Evolutionary conservation across 2,113 vertebrate species (phyloP).

Genomic region (Chaenocephalus aceratus): DNA sequence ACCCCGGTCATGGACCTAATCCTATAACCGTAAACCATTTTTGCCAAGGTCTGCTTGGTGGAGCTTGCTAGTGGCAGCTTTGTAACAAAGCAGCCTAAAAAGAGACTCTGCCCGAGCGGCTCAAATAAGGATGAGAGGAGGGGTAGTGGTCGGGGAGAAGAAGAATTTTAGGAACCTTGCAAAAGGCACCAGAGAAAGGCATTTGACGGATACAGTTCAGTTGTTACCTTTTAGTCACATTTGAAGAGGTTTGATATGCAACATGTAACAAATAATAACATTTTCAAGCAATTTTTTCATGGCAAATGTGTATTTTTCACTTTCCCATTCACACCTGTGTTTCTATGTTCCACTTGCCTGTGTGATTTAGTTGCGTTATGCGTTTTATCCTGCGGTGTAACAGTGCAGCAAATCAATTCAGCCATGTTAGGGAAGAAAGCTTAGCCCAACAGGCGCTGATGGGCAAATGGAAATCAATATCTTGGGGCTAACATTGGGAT

Average conservation of each 20-base stretch:
- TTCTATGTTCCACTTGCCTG: constrained; percentile 13
- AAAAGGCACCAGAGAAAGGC: constrained; percentile 9
- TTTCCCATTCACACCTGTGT: constrained; percentile 5
- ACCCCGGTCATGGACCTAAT: constrained; percentile 49
- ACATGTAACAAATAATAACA: not conserved
- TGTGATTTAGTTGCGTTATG: constrained; percentile 37
- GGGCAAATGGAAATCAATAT: constrained; percentile 56
- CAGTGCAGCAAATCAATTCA: constrained; percentile 49
- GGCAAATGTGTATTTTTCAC: not conserved
- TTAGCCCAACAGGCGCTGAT: constrained; percentile 32
- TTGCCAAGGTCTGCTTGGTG: constrained; percentile 41
- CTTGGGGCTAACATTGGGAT: constrained; percentile 37
- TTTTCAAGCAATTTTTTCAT: not conserved
- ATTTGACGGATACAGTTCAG: not conserved
- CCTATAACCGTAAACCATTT: constrained; percentile 52
- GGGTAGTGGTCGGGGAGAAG: not conserved
- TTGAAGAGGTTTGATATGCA: not conserved
- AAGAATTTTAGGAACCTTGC: not conserved
- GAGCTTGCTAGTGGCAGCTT: constrained; percentile 20
- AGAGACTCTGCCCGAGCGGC: constrained; percentile 17
- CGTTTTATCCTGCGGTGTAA: constrained; percentile 34
- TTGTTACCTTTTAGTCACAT: not conserved
- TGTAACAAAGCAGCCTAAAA: constrained; percentile 11
- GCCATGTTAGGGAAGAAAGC: constrained; percentile 34
- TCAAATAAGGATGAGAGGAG: not conserved